Evolutionary conservation across 2,888 invertebrate genomes (phyloP).

Genomic region (Ceramica pisi): DNA sequence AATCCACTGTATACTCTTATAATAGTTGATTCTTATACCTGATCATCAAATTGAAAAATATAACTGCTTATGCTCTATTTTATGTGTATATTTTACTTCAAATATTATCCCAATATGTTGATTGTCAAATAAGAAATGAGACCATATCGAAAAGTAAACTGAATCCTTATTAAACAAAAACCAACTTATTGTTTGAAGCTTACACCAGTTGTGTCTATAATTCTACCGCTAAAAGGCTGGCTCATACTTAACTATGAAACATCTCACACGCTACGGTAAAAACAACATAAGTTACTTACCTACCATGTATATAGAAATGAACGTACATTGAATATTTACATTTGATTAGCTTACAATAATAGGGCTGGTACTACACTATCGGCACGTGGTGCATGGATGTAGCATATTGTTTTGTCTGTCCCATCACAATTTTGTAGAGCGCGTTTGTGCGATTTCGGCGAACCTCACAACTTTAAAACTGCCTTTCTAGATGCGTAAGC

Average conservation of each 20-base stretch:
- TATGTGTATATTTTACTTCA: slow-evolving; percentile 47
- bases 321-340: slow-evolving; percentile 84
- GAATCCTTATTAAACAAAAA: slow-evolving; percentile 51
- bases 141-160: slow-evolving; percentile 63
- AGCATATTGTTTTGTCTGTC: slow-evolving; percentile 10
- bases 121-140: slow-evolving; percentile 61
- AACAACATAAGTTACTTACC: slow-evolving; percentile 83
- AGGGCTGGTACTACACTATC: slow-evolving; percentile 59
- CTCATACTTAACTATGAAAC: slow-evolving; percentile 72
- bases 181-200: slow-evolving; percentile 45
- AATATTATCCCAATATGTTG: slow-evolving; percentile 48
- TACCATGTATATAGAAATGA: slow-evolving; percentile 68
- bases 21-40: slow-evolving; percentile 46
- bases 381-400: slow-evolving; percentile 21
- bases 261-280: slow-evolving; percentile 71
- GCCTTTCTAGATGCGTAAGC: slow-evolving; percentile 76
- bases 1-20: slow-evolving; percentile 58
- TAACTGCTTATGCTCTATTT: slow-evolving; percentile 53
- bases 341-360: slow-evolving; percentile 63
- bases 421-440: neutral
- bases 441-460: slow-evolving; percentile 72
- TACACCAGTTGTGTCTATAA: slow-evolving; percentile 43
- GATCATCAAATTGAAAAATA: slow-evolving; percentile 46
- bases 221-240: slow-evolving; percentile 70
- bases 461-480: slow-evolving; percentile 63